Percentiles rank a stretch among this genome's conserved stretches.
Evolutionary conservation across 2,113 vertebrate genomes (phyloP).

Genomic region (Zosterops japonicus): DNA sequence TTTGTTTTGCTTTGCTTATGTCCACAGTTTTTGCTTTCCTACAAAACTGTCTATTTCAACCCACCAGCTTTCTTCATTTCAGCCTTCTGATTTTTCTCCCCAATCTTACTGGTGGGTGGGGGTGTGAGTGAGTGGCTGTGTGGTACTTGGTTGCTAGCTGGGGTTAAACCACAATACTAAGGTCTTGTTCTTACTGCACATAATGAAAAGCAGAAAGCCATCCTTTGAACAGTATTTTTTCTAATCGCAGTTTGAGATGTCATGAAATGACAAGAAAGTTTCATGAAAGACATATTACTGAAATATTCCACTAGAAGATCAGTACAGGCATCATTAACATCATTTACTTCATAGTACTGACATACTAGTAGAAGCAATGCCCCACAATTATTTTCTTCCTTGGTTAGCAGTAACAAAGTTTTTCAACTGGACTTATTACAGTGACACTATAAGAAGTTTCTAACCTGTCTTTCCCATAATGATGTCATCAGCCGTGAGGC

Average conservation of each 20-base stretch:
- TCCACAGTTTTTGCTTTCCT: not conserved
- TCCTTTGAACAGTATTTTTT: not conserved
- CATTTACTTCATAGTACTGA: not conserved
- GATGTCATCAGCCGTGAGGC: slow-evolving; percentile 84
- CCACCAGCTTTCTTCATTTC: not conserved
- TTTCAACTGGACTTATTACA: not conserved
- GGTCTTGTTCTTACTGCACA: not conserved
- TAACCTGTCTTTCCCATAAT: slow-evolving; percentile 95
- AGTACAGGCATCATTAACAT: not conserved
- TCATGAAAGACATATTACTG: not conserved
- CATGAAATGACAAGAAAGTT: not conserved
- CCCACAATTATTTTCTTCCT: not conserved
- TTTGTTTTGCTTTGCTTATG: not conserved
- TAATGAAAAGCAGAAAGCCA: not conserved
- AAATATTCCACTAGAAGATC: not conserved
- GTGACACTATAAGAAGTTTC: not conserved
- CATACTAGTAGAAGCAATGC: not conserved
- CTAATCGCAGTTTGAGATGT: not conserved
- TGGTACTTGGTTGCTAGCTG: not conserved
- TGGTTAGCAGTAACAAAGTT: not conserved
- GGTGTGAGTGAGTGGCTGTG: not conserved
- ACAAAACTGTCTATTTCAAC: not conserved
- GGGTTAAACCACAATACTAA: not conserved
- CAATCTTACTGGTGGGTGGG: too few relatives aligned
- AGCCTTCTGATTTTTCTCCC: not conserved